These are phyloP conservation scores for Argyrosomus regius DNA, from an alignment of 2,797 vertebrate species.

Conservation along the genomic window DNA sequence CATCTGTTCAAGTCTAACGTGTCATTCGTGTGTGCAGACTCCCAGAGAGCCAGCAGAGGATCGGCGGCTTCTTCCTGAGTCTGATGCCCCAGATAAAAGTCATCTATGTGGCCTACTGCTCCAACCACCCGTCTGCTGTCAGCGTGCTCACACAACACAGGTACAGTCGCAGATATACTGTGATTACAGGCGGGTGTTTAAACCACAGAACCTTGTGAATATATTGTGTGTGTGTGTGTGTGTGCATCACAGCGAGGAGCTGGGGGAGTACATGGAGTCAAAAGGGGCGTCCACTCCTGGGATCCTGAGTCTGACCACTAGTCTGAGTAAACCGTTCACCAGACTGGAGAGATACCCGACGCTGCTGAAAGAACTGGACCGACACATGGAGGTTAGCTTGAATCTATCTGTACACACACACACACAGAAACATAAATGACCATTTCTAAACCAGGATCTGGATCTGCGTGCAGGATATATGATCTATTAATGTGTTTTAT, in stretches of 20 bases:
- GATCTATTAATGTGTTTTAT: not conserved
- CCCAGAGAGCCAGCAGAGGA: slow-evolving; percentile 93
- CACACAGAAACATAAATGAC: no score
- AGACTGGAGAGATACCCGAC: slow-evolving; percentile 95
- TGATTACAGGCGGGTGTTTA: not conserved
- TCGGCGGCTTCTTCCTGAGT: slow-evolving; percentile 95
- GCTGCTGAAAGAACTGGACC: slow-evolving; percentile 91
- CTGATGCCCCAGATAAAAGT: slow-evolving; percentile 93
- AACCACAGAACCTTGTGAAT: not conserved
- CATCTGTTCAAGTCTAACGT: not conserved
- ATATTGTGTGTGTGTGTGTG: not conserved
- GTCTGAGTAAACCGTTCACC: slow-evolving; percentile 97
- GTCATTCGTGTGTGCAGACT: slow-evolving; percentile 81
- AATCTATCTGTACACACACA: not conserved
- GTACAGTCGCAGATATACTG: slow-evolving; percentile 71
- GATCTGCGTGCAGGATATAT: not conserved
- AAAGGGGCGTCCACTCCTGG: slow-evolving; percentile 93
- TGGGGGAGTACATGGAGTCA: slow-evolving; percentile 95
- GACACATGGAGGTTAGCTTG: slow-evolving; percentile 80
- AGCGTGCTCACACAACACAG: slow-evolving; percentile 94
- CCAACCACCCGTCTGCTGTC: slow-evolving; percentile 96
- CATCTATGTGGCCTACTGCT: slow-evolving; percentile 93
- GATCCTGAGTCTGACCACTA: slow-evolving; percentile 93
- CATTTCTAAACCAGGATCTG: not conserved
- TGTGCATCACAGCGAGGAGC: slow-evolving; percentile 87